Percentiles rank a stretch among this genome's conserved stretches.
phyloP scores from a whole-genome alignment of 2,888 invertebrate genomes.

The Agonopterix alstromeriana region DNA sequence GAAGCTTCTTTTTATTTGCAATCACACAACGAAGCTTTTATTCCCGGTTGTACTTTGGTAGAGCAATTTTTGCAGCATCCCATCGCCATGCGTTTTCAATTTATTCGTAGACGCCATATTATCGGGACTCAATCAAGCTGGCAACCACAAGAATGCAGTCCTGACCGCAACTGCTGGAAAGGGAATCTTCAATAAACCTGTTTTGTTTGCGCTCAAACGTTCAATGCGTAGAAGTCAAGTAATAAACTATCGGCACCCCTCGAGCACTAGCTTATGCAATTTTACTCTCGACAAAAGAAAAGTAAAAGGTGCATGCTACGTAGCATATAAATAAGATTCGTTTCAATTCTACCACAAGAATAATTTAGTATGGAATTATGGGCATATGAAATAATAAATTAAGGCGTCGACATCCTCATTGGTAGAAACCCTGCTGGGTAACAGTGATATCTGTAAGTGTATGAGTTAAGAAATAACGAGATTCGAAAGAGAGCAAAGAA shows the following conservation, averaged over 20 bases:
- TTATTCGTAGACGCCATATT: constrained; percentile 41
- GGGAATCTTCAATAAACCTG: constrained; percentile 59
- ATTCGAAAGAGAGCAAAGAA: too few relatives aligned
- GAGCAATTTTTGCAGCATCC: background rate
- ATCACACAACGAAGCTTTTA: too few relatives aligned
- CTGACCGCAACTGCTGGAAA: constrained; percentile 43
- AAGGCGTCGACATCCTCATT: background rate
- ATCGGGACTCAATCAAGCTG: constrained; percentile 46
- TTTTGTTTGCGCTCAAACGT: constrained; percentile 32
- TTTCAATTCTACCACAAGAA: too few relatives aligned
- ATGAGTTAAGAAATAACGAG: too few relatives aligned
- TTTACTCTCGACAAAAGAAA: constrained; percentile 29
- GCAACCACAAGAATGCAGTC: constrained; percentile 49
- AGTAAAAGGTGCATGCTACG: constrained; percentile 16
- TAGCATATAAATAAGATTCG: constrained; percentile 1
- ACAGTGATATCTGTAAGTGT: background rate
- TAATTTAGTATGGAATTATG: background rate
- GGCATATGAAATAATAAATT: constrained; percentile 1
- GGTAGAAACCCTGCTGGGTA: background rate
- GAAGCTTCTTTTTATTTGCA: too few relatives aligned
- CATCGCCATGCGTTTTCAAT: constrained; percentile 22
- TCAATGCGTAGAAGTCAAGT: constrained; percentile 22
- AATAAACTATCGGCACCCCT: constrained; percentile 19
- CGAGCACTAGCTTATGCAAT: constrained; percentile 17
- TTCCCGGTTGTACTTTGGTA: too few relatives aligned